A percentile compares a stretch with the other conserved stretches of the same genome.
These are phyloP conservation scores for Myopa tessellatipennis DNA, from an alignment of 2,888 invertebrate genomes.

Conservation along the genomic window DNA sequence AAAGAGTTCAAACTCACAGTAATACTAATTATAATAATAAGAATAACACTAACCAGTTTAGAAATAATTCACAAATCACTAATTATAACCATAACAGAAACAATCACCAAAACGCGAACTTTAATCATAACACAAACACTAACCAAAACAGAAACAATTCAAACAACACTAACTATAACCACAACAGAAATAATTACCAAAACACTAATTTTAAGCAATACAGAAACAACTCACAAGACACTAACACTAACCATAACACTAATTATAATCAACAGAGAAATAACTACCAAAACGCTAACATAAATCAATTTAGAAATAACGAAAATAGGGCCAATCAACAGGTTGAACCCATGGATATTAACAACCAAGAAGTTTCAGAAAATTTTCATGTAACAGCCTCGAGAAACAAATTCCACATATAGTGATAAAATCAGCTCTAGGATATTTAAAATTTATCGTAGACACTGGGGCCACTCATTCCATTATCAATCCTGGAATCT, in stretches of 20 bases:
- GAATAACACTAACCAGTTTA: too few species aligned
- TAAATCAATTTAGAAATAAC: too few species aligned
- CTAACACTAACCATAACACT: background rate
- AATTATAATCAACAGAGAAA: background rate
- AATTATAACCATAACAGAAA: too few species aligned
- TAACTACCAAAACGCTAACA: too few species aligned
- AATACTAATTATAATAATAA: too few species aligned
- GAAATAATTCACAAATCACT: too few species aligned
- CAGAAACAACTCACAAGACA: background rate
- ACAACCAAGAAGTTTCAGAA: conserved; percentile 31
- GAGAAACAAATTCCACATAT: conserved; percentile 40
- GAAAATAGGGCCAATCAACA: too few species aligned
- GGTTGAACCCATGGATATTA: conserved; percentile 44
- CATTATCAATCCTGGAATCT: conserved; percentile 40
- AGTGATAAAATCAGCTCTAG: conserved; percentile 37
- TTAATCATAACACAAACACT: background rate
- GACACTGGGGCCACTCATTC: conserved; percentile 40
- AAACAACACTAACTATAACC: background rate
- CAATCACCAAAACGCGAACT: too few species aligned
- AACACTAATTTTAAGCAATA: background rate
- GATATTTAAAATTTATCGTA: conserved; percentile 42
- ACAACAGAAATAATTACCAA: background rate
- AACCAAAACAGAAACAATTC: background rate
- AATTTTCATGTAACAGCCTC: conserved; percentile 39
- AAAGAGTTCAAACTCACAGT: background rate